A percentile compares a stretch with the other conserved stretches of the same genome.
These are phyloP conservation scores for Smutsia gigantea DNA, from an alignment of 2,797 vertebrate species.

Conservation along the genomic window DNA sequence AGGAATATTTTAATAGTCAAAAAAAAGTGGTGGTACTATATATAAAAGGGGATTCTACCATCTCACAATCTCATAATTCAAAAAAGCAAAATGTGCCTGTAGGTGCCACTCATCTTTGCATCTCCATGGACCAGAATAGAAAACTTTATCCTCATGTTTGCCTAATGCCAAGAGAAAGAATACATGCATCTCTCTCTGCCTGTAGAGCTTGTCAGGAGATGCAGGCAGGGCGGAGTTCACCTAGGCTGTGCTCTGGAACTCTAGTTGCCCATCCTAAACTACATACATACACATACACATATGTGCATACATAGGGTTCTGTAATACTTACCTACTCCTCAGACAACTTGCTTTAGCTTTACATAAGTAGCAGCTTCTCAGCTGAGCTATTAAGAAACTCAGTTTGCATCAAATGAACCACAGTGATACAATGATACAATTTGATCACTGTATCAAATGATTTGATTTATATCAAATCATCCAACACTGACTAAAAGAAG, in stretches of 20 bases:
- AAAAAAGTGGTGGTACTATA: neutral
- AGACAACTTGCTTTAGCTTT: neutral
- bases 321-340: neutral
- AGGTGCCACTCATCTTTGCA: neutral
- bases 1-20: neutral
- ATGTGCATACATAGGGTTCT: neutral
- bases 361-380: neutral
- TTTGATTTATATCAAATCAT: neutral
- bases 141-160: neutral
- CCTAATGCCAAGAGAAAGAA: neutral
- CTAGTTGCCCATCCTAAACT: neutral
- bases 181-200: neutral
- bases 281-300: neutral
- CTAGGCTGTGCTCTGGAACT: neutral
- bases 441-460: neutral
- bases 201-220: neutral
- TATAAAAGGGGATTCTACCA: neutral
- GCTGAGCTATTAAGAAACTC: neutral
- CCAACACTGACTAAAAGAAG: neutral
- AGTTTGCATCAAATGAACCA: neutral
- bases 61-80: neutral
- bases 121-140: neutral
- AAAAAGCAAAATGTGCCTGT: neutral
- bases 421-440: neutral
- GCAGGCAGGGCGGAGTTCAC: neutral